Base-by-base conservation (phyloP, 2,113 vertebrate species). In the Notarius quadriscutis region DNA sequence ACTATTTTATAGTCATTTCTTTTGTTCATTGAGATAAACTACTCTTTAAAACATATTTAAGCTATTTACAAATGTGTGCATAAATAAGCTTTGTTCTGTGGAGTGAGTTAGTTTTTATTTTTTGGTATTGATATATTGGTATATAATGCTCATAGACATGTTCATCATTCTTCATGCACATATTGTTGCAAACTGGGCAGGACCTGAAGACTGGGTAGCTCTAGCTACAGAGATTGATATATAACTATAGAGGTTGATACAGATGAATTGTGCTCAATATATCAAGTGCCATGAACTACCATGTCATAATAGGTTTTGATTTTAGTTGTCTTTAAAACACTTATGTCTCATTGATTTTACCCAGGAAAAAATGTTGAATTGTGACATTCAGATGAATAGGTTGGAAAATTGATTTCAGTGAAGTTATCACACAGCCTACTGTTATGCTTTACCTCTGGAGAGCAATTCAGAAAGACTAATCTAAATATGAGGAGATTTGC, bases 381-480 rank as follows among this genome's bases (percentile, higher is more conserved):
- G n/a, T 50, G 84, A 51, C 72, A 63, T 34, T 72, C n/a, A 84
- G 69, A 85, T 85, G 30, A 77, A 48, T 62, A 60, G 71, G 84
- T 65, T 86, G 14, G 50, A 79, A 65, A 65, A 75, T 78, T 27
- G 18, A 34, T 80, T 55, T 80, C 74, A 34, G n/a, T 55, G 7
- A 78, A 57, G 60, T 67, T 25, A 50, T 69, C 65, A 79, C 74
- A 48, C n/a, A 81, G 58, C 25, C 2, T 34, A 55, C 48, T 55
- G 88, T 77, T 60, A 62, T 81, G 5, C 34, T 55, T 60, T 79
- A 25, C 27, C 62, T 85, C 34, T 53, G 71, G 75, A 79, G 79
- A 87, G 60, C 51, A 87, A 58, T 50, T 84, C 48, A 62, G 84
- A n/a, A 80, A 80, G 63, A 67, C 63, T 58, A 41, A 74, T 89